Percentiles rank a stretch among this genome's conserved stretches.
These are phyloP conservation scores for Trichonephila clavata DNA, from an alignment of 1,140 invertebrate genomes.

Conservation along the genomic window DNA sequence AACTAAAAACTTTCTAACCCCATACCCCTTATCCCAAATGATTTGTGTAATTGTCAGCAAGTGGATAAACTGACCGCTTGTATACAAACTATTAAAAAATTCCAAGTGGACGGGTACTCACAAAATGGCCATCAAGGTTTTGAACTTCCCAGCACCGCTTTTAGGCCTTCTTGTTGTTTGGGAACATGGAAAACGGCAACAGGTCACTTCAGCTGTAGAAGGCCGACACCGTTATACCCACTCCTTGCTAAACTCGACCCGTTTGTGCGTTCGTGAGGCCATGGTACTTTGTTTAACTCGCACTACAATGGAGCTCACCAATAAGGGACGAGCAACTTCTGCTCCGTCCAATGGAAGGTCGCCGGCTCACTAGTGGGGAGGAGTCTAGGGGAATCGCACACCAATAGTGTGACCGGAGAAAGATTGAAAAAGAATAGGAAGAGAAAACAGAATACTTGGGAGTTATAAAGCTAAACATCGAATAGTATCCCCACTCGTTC, in stretches of 20 bases:
- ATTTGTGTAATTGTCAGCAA: background rate
- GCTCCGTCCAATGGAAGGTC: constrained; percentile 30
- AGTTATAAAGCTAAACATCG: constrained; percentile 49
- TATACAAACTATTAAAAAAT: background rate
- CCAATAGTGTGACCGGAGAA: constrained; percentile 47
- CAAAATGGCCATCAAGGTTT: constrained; percentile 66
- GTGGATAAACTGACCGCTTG: background rate
- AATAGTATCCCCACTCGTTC: background rate
- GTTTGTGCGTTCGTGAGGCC: constrained; percentile 51
- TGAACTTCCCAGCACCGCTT: constrained; percentile 15
- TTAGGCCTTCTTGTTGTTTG: constrained; percentile 32
- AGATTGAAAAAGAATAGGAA: constrained; percentile 49
- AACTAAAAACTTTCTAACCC: background rate
- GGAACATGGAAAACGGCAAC: constrained; percentile 46
- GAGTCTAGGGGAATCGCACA: background rate
- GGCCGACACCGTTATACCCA: constrained; percentile 24
- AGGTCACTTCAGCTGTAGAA: constrained; percentile 46
- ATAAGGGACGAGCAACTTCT: constrained; percentile 22
- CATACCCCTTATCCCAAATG: background rate
- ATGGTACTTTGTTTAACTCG: constrained; percentile 65
- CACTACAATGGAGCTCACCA: constrained; percentile 64
- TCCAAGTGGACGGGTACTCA: constrained; percentile 15
- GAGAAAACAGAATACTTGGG: constrained; percentile 30
- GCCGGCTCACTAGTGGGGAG: constrained; percentile 14
- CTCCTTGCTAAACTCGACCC: background rate